Evolutionary conservation across 1,140 invertebrate species (phyloP).

Genomic region (Drosophila repleta): DNA sequence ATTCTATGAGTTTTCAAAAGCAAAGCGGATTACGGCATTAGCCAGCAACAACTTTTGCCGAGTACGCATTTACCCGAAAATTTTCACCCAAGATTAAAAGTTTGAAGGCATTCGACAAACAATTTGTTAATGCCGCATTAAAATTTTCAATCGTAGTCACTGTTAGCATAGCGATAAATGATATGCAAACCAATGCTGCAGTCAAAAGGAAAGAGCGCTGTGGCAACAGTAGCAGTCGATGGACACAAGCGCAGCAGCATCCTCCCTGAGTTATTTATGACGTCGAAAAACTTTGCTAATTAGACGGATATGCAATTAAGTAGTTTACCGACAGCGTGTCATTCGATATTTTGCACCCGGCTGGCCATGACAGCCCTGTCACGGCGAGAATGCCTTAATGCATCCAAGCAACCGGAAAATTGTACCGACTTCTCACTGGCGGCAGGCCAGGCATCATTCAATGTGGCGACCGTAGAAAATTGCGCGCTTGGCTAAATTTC

Average conservation of each 20-base stretch:
- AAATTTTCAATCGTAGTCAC: slow-evolving; percentile 8
- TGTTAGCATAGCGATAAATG: slow-evolving; percentile 34
- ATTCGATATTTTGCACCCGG: slow-evolving; percentile 61
- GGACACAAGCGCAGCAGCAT: background rate
- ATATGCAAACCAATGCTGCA: slow-evolving; percentile 41
- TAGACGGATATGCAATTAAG: slow-evolving; percentile 73
- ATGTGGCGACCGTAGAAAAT: slow-evolving; percentile 6
- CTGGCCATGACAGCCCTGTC: slow-evolving; percentile 29
- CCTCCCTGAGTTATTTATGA: background rate
- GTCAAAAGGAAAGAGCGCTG: background rate
- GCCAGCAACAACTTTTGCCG: slow-evolving; percentile 35
- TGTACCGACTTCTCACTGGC: slow-evolving; percentile 19
- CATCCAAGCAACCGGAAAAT: slow-evolving; percentile 41
- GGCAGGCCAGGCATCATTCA: background rate
- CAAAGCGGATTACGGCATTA: slow-evolving; percentile 74
- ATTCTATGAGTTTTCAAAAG: slow-evolving; percentile 72
- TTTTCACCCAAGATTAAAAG: background rate
- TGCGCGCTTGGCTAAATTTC: slow-evolving; percentile 19
- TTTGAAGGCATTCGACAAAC: slow-evolving; percentile 17
- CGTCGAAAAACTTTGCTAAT: slow-evolving; percentile 54
- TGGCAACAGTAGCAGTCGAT: slow-evolving; percentile 18
- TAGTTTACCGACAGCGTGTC: slow-evolving; percentile 63
- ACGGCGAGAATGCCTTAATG: slow-evolving; percentile 24
- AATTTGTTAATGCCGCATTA: slow-evolving; percentile 21
- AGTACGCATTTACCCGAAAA: slow-evolving; percentile 7